These are phyloP conservation scores for Sinohyriopsis cumingii DNA, from an alignment of 2,888 invertebrate genomes.

Conservation along the genomic window DNA sequence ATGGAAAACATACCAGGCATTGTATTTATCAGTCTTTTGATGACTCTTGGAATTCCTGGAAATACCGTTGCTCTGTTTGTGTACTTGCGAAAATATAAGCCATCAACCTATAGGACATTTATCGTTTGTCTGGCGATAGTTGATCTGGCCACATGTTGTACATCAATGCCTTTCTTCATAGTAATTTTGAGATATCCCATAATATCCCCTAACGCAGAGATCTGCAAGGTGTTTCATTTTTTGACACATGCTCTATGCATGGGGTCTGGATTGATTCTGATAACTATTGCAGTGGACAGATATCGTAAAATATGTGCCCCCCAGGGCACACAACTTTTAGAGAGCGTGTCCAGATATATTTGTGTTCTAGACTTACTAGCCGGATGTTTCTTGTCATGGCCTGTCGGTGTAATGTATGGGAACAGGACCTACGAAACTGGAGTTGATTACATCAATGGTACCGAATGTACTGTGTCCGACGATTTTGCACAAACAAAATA, in stretches of 20 bases:
- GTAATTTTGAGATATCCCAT: constrained; percentile 30
- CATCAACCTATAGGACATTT: constrained; percentile 36
- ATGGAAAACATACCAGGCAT: constrained; percentile 4
- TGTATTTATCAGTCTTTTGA: constrained; percentile 28
- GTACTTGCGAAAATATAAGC: constrained; percentile 31
- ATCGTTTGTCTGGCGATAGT: constrained; percentile 36
- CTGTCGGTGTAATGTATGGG: too few species aligned
- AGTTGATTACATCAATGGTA: too few species aligned
- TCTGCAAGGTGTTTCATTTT: constrained; percentile 33
- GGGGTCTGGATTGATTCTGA: constrained; percentile 30
- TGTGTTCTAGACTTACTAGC: too few species aligned
- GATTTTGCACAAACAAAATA: too few species aligned
- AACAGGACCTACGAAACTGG: too few species aligned
- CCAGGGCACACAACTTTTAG: constrained; percentile 14
- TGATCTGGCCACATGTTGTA: constrained; percentile 33
- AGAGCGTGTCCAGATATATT: too few species aligned
- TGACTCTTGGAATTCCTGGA: constrained; percentile 34
- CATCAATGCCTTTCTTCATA: constrained; percentile 41
- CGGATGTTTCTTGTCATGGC: too few species aligned
- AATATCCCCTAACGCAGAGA: constrained; percentile 21
- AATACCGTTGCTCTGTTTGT: constrained; percentile 35
- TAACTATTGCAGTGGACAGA: constrained; percentile 41
- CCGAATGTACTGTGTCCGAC: too few species aligned
- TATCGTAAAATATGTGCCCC: constrained; percentile 46
- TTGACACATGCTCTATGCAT: constrained; percentile 23